phyloP scores from a whole-genome alignment of 2,797 vertebrate species.

The Cygnus olor region DNA sequence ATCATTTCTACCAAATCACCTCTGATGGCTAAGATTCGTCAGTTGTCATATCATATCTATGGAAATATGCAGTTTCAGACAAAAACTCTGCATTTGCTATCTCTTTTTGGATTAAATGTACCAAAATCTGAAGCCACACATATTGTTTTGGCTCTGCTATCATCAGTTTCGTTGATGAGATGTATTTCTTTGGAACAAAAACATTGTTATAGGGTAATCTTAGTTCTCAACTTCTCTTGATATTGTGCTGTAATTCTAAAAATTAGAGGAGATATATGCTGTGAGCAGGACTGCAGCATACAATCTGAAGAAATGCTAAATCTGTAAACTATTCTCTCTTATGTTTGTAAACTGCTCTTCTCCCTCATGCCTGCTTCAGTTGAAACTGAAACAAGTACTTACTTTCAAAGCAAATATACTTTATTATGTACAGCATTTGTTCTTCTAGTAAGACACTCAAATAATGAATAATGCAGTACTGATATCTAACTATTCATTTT shows the following conservation, averaged over 20 bases:
- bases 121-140: not conserved
- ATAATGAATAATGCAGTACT: not conserved
- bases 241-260: not conserved
- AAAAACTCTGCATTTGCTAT: not conserved
- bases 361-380: not conserved
- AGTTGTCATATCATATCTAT: not conserved
- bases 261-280: not conserved
- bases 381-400: not conserved
- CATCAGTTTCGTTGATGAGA: not conserved
- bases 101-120: not conserved
- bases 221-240: not conserved
- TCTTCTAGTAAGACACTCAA: not conserved
- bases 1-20: not conserved
- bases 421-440: not conserved
- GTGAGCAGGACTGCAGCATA: not conserved
- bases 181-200: slow-evolving; percentile 4
- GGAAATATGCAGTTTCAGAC: not conserved
- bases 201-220: not conserved
- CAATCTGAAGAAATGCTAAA: not conserved
- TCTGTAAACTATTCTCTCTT: not conserved
- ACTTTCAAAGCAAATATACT: not conserved
- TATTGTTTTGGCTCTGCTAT: not conserved
- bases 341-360: not conserved
- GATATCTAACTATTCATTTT: not conserved
- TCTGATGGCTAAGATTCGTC: not conserved